phyloP scores from a whole-genome alignment of 2,113 vertebrate species.

The human region GRCh38 chr1:158931501-158932000 shows the following conservation, averaged over 20 bases:
- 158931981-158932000: background rate
- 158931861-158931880: background rate
- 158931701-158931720: background rate
- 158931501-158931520: background rate
- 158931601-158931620: background rate
- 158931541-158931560: rapidly evolving
- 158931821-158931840: background rate
- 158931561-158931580: too few species aligned
- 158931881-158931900: background rate
- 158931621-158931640: background rate
- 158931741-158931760: background rate
- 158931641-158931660: background rate
- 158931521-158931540: background rate
- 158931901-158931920: background rate
- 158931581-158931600: too few species aligned
- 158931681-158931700: background rate
- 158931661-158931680: background rate
- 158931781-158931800: background rate
- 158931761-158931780: background rate
- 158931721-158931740: background rate
- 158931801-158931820: background rate
- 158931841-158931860: background rate
- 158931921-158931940: background rate
- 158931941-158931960: background rate
- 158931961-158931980: background rate